These are phyloP conservation scores for roundworm (Caenorhabditis elegans) DNA, from an alignment of 1,140 invertebrate species.

Conservation along the genomic window DNA sequence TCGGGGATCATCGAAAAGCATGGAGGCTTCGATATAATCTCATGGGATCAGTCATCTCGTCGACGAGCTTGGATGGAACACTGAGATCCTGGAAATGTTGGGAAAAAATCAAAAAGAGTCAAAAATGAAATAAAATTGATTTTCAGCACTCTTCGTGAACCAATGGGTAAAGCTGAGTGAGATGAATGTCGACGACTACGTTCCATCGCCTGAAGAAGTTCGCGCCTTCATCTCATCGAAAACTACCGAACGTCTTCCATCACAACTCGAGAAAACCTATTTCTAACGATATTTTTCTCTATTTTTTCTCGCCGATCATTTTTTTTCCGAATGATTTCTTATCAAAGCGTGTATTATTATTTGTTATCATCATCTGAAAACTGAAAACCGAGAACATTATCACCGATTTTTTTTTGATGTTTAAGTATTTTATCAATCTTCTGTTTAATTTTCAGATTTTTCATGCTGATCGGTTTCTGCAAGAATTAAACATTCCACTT, in stretches of 20 bases:
- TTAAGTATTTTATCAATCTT: no score
- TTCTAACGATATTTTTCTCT: not conserved
- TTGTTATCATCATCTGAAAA: no score
- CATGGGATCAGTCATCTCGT: slow-evolving; percentile 22
- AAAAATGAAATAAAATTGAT: not conserved
- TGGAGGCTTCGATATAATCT: slow-evolving; percentile 42
- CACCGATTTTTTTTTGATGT: no score
- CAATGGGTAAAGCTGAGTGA: slow-evolving; percentile 33
- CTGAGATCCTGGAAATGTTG: slow-evolving; percentile 36
- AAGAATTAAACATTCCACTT: no score
- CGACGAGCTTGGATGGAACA: slow-evolving; percentile 31
- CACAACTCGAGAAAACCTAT: not conserved
- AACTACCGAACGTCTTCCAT: not conserved
- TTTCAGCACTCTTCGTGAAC: slow-evolving; percentile 33
- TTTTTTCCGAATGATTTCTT: not conserved
- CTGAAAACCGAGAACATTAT: no score
- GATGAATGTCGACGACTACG: slow-evolving; percentile 5
- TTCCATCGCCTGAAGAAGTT: not conserved
- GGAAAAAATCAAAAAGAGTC: no score
- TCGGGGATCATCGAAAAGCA: slow-evolving; percentile 33
- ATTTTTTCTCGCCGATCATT: not conserved
- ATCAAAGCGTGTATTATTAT: not conserved
- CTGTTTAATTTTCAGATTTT: no score
- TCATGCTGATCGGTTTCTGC: no score
- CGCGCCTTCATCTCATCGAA: not conserved